Evolutionary conservation across 2,888 invertebrate genomes (phyloP).

Genomic region (Prenolepis imparis): DNA sequence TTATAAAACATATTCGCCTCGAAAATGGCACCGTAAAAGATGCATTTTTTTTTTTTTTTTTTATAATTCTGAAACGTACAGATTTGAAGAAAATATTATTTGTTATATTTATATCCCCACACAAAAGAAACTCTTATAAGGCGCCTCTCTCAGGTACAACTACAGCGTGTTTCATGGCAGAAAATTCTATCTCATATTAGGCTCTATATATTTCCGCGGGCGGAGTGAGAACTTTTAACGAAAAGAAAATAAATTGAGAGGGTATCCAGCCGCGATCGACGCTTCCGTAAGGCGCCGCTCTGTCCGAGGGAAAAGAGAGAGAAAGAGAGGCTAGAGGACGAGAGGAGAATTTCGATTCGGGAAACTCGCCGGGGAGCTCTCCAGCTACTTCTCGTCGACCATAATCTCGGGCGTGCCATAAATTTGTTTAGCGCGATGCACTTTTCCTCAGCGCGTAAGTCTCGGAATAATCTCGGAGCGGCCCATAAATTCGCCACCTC

Average conservation of each 20-base stretch:
- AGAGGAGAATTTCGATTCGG: constrained; percentile 45
- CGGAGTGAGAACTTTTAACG: constrained; percentile 29
- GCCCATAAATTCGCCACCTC: constrained; percentile 51
- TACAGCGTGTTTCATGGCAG: constrained; percentile 21
- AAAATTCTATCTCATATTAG: constrained; percentile 23
- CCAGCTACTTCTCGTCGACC: constrained; percentile 47
- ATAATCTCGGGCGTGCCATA: constrained; percentile 58
- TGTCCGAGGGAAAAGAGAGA: constrained; percentile 23
- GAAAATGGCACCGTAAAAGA: neutral
- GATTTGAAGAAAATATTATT: neutral
- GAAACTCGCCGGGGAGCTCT: constrained; percentile 47
- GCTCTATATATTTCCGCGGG: constrained; percentile 22
- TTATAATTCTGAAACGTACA: neutral
- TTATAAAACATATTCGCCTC: neutral
- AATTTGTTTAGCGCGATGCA: constrained; percentile 56
- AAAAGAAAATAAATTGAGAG: constrained; percentile 40
- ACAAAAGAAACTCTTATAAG: neutral
- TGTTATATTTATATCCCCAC: neutral
- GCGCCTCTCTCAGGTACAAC: neutral
- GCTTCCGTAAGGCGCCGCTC: constrained; percentile 5
- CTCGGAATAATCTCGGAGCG: constrained; percentile 53
- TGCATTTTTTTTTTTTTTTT: neutral
- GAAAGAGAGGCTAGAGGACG: constrained; percentile 19
- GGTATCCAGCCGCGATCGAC: constrained; percentile 43
- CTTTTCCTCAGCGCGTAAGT: constrained; percentile 56